A percentile compares a stretch with the other conserved stretches of the same genome.
These are phyloP conservation scores for Drosophila parthenogenetica DNA, from an alignment of 2,888 invertebrate genomes.

Conservation along the genomic window DNA sequence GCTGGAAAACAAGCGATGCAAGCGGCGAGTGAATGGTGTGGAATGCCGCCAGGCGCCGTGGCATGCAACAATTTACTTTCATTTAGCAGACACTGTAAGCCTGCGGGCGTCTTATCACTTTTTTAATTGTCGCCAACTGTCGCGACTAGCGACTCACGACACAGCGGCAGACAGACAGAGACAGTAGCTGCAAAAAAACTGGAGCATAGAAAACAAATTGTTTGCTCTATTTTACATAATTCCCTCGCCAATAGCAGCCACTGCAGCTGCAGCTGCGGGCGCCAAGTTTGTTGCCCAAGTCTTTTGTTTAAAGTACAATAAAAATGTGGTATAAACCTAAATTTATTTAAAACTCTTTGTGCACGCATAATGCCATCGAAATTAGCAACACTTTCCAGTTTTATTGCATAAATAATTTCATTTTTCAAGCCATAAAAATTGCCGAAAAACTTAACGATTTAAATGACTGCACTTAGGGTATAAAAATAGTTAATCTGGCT, in stretches of 20 bases:
- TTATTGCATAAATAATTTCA: constrained; percentile 14
- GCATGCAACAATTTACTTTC: constrained; percentile 78
- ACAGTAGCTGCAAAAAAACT: constrained; percentile 59
- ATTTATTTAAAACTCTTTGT: neutral
- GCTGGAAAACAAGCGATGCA: constrained; percentile 12
- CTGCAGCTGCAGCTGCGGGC: constrained; percentile 34
- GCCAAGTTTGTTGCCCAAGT: constrained; percentile 75
- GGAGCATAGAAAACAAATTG: constrained; percentile 84
- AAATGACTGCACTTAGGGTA: constrained; percentile 1
- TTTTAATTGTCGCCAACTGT: constrained; percentile 72
- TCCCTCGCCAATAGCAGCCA: constrained; percentile 42
- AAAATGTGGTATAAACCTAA: neutral
- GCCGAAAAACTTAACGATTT: constrained; percentile 3
- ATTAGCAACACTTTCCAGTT: constrained; percentile 17
- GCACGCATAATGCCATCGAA: neutral
- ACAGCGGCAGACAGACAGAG: neutral
- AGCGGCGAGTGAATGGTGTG: constrained; percentile 71
- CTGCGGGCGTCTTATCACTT: constrained; percentile 74
- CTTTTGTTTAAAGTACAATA: constrained; percentile 50
- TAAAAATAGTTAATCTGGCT: constrained; percentile 5
- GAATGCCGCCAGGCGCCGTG: constrained; percentile 52
- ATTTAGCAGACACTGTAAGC: constrained; percentile 50
- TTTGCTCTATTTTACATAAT: constrained; percentile 83
- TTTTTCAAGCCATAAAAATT: constrained; percentile 7
- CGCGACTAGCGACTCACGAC: constrained; percentile 25